These are phyloP conservation scores for Sitophilus oryzae DNA, from an alignment of 1,140 invertebrate genomes.

Conservation along the genomic window DNA sequence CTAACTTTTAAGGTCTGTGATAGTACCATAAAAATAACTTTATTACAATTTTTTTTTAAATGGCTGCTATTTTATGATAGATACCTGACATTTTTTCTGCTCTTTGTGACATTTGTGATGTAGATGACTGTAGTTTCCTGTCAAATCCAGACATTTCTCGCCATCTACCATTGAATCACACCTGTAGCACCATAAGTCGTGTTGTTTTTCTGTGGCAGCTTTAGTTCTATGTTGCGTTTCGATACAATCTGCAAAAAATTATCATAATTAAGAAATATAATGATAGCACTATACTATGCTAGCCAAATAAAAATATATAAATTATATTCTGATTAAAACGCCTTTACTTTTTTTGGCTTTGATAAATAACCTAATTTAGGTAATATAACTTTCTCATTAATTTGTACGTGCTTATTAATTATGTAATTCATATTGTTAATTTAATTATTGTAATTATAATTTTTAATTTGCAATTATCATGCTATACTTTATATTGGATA, in stretches of 20 bases:
- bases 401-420: too few species aligned
- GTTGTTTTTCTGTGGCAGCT: conserved; percentile 63
- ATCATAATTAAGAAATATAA: background rate
- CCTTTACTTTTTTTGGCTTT: too few species aligned
- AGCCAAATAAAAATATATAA: background rate
- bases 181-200: conserved; percentile 72
- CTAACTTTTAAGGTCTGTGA: too few species aligned
- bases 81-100: conserved; percentile 73
- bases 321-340: too few species aligned
- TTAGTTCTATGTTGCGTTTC: conserved; percentile 59
- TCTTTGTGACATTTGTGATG: conserved; percentile 69
- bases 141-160: conserved; percentile 60
- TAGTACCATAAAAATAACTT: background rate
- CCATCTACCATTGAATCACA: conserved; percentile 70
- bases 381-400: too few species aligned
- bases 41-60: too few species aligned
- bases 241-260: conserved; percentile 8
- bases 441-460: too few species aligned
- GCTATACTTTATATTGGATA: too few species aligned
- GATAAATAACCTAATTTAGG: too few species aligned
- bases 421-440: too few species aligned
- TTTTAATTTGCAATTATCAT: too few species aligned
- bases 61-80: too few species aligned
- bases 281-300: background rate
- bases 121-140: conserved; percentile 55